phyloP scores from a whole-genome alignment of 2,797 vertebrate genomes.

The Aphelocoma californica region DNA sequence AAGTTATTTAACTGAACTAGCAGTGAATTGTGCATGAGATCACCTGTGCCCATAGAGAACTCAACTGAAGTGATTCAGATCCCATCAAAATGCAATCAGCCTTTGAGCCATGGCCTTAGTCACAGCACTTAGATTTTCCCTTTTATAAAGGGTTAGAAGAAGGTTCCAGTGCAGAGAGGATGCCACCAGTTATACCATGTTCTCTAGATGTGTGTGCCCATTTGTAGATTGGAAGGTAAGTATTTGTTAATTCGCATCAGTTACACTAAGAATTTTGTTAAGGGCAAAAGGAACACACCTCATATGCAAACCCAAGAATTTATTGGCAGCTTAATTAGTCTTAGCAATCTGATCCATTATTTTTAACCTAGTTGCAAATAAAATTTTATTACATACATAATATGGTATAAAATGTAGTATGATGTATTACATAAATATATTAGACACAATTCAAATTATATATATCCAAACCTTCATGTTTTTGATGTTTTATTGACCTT shows the following conservation, averaged over 20 bases:
- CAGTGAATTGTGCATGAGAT: not conserved
- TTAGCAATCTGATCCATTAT: not conserved
- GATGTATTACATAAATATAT: not conserved
- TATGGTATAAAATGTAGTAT: not conserved
- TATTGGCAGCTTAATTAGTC: not conserved
- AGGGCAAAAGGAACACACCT: not conserved
- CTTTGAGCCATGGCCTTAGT: not conserved
- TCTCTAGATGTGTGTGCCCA: not conserved
- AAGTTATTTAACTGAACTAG: not conserved
- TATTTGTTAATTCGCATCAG: not conserved
- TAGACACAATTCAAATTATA: not conserved
- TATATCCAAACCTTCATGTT: not conserved
- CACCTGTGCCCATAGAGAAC: not conserved
- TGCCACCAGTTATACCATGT: not conserved
- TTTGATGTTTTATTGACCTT: not conserved
- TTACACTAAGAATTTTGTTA: not conserved
- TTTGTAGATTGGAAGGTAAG: not conserved
- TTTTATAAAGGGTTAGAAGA: not conserved
- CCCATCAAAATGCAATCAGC: not conserved
- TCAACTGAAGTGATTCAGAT: not conserved
- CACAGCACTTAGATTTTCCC: not conserved
- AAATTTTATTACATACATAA: not conserved
- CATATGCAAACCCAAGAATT: not conserved
- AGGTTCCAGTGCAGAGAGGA: not conserved
- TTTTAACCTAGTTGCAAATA: not conserved